Percentiles rank a stretch among this genome's conserved stretches.
Conservation (phyloP, 2,113 vertebrate genomes). For the Heloderma charlesbogerti region DNA sequence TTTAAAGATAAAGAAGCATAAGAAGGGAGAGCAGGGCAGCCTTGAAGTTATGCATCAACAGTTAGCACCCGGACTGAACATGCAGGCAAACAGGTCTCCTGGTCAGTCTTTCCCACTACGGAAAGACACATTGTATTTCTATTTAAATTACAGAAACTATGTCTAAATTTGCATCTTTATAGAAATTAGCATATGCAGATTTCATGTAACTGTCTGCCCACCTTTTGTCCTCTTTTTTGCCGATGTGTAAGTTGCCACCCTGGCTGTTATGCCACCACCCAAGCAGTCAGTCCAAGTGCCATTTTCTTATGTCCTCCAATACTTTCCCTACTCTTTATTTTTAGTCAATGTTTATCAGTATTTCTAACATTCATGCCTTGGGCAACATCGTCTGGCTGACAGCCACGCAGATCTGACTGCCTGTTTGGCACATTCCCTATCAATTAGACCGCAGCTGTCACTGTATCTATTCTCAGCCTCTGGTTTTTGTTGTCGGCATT, state of each 20-base stretch:
- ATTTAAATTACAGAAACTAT: background rate
- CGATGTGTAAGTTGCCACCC: no score
- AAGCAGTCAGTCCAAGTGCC: constrained; percentile 60
- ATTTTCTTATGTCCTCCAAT: constrained; percentile 59
- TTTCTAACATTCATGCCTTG: constrained; percentile 68
- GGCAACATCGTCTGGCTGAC: constrained; percentile 67
- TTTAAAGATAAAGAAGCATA: no score
- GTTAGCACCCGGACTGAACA: no score
- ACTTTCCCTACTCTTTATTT: constrained; percentile 68
- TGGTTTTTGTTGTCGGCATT: constrained; percentile 1
- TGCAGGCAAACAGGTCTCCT: no score
- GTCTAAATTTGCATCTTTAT: background rate
- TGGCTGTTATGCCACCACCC: constrained; percentile 50
- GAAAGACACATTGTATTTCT: background rate
- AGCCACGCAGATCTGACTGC: constrained; percentile 72
- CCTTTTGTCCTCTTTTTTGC: no score
- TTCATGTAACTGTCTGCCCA: background rate
- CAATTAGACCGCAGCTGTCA: constrained; percentile 77
- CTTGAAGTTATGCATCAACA: no score
- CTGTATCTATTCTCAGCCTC: constrained; percentile 72
- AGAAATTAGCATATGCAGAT: background rate
- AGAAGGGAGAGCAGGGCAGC: no score
- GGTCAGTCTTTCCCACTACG: background rate
- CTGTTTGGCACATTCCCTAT: constrained; percentile 74
- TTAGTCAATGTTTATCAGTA: constrained; percentile 68